phyloP scores from a whole-genome alignment of 1,140 invertebrate genomes.

The Maconellicoccus hirsutus region DNA sequence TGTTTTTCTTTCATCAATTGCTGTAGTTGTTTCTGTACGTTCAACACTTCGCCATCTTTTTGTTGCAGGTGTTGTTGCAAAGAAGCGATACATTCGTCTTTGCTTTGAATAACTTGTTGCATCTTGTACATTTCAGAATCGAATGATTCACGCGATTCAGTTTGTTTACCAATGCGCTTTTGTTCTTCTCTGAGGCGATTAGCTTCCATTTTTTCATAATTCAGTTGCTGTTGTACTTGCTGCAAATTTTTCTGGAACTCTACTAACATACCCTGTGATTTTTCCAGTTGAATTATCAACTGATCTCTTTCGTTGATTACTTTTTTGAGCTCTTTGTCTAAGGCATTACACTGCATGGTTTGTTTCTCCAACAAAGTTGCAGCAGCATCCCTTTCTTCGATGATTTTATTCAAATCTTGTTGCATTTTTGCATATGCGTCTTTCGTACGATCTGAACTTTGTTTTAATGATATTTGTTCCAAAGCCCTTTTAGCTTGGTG shows the following conservation, averaged over 20 bases:
- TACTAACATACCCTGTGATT: conserved; percentile 82
- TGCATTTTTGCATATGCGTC: conserved; percentile 38
- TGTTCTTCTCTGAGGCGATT: conserved; percentile 54
- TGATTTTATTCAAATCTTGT: conserved; percentile 55
- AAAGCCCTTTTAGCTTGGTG: conserved; percentile 49
- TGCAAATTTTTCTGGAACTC: conserved; percentile 84
- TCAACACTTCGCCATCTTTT: conserved; percentile 34
- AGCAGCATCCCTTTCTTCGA: conserved; percentile 59
- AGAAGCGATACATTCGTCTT: conserved; percentile 36
- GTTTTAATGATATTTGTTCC: conserved; percentile 43
- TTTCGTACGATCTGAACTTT: conserved; percentile 38
- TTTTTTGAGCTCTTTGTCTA: conserved; percentile 73
- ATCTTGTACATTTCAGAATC: conserved; percentile 59
- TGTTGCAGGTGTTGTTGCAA: conserved; percentile 57
- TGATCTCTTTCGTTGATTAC: conserved; percentile 74
- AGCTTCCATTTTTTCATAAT: conserved; percentile 69
- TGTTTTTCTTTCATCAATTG: conserved; percentile 42
- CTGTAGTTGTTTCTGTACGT: conserved; percentile 46
- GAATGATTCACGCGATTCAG: conserved; percentile 39
- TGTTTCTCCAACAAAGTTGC: conserved; percentile 52
- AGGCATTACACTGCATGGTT: conserved; percentile 40
- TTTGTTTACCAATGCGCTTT: conserved; percentile 33
- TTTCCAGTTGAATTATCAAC: conserved; percentile 74
- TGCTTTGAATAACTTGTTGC: conserved; percentile 54
- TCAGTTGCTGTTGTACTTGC: conserved; percentile 63